These are phyloP conservation scores for Clarias fuscus DNA, from an alignment of 2,797 vertebrate species.

Conservation along the genomic window DNA sequence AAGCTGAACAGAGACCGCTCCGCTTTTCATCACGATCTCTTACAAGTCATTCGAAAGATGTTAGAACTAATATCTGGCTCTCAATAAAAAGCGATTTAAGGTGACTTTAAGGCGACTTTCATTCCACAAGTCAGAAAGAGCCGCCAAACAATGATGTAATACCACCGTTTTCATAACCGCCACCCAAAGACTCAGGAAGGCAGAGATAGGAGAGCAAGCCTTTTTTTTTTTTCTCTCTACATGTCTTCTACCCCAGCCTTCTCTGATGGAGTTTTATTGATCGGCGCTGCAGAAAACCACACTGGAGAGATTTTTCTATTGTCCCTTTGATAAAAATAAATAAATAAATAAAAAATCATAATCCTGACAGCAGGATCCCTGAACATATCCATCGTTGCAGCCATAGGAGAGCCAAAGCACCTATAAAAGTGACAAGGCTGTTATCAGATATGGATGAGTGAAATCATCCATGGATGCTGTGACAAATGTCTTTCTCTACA, in stretches of 20 bases:
- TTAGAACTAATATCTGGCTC: slow-evolving; percentile 27
- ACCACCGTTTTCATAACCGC: slow-evolving; percentile 44
- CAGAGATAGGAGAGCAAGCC: slow-evolving; percentile 55
- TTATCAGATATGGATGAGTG: slow-evolving; percentile 59
- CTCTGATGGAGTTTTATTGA: slow-evolving; percentile 67
- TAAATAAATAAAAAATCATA: slow-evolving; percentile 55
- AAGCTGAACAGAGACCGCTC: slow-evolving; percentile 2
- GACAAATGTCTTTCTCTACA: slow-evolving; percentile 9
- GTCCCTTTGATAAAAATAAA: slow-evolving; percentile 54
- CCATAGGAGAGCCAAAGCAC: slow-evolving; percentile 62
- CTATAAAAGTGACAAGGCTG: slow-evolving; percentile 41
- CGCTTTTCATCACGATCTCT: slow-evolving; percentile 32
- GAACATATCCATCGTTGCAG: slow-evolving; percentile 69
- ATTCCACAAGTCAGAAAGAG: slow-evolving; percentile 8
- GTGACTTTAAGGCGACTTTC: slow-evolving; percentile 17
- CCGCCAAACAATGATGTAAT: slow-evolving; percentile 32
- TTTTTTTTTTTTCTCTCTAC: slow-evolving; percentile 60
- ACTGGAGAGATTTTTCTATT: slow-evolving; percentile 69
- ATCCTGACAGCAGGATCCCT: slow-evolving; percentile 68
- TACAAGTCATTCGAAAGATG: slow-evolving; percentile 29
- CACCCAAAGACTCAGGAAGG: slow-evolving; percentile 42
- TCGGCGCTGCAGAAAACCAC: slow-evolving; percentile 64
- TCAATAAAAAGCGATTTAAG: slow-evolving; percentile 26
- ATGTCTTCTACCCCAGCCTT: slow-evolving; percentile 21
- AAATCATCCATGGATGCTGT: slow-evolving; percentile 38